Percentiles rank a stretch among this genome's conserved stretches.
Conservation (phyloP, 2,888 invertebrate species). For the Herminia tarsipennalis region DNA sequence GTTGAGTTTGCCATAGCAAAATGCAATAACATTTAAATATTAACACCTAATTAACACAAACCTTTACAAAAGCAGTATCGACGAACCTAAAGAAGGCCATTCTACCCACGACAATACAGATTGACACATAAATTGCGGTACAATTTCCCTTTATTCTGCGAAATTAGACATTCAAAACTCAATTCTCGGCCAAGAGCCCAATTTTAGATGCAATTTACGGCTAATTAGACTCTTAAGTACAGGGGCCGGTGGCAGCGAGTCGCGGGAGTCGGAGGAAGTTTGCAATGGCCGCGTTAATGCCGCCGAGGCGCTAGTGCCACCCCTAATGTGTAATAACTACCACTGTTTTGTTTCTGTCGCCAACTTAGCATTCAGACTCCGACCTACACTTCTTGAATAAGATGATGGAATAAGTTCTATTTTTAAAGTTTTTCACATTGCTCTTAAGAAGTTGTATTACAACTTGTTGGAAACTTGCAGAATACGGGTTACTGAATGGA, state of each 20-base stretch:
- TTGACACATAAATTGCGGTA: constrained; percentile 69
- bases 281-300: constrained; percentile 66
- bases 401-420: neutral
- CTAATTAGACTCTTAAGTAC: constrained; percentile 80
- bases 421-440: neutral
- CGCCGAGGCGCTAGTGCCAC: constrained; percentile 39
- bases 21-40: constrained; percentile 4
- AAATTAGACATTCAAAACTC: constrained; percentile 81
- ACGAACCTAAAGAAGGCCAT: constrained; percentile 37
- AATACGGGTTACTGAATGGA: no score
- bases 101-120: constrained; percentile 60
- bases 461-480: no score
- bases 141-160: constrained; percentile 72
- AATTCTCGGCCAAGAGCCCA: constrained; percentile 76
- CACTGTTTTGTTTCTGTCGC: constrained; percentile 54
- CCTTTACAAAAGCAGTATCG: constrained; percentile 36
- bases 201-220: constrained; percentile 80
- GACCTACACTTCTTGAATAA: neutral
- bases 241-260: constrained; percentile 56
- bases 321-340: constrained; percentile 61
- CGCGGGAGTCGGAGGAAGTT: constrained; percentile 60
- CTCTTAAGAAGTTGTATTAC: neutral
- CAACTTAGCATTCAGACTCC: constrained; percentile 39
- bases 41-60: constrained; percentile 26
- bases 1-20: neutral